Evolutionary conservation across 1,140 invertebrate species (phyloP), one percentile per base, ranked within the genome.

Genomic region (Trichogramma pretiosum): DNA sequence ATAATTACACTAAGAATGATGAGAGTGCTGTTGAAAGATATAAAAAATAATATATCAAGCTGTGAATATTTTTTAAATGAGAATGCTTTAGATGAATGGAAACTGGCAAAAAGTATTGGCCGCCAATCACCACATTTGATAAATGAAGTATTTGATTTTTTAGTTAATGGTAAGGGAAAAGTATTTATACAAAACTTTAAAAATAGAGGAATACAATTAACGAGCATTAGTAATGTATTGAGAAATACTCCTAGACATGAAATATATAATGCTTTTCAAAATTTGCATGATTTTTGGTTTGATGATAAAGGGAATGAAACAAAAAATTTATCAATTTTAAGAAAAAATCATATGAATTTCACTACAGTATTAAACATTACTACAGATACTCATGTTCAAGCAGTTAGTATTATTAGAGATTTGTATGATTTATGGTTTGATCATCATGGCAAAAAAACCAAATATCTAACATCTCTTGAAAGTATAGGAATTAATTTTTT

Each of bases 401-500:
- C 53, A n/a, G 22, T 43, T 30, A 50, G 32, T 32, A 34, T 41
- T 17, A 53, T 53, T 35, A 49, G 39, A 49, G 46, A 57, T 14
- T 50, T 57, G 30, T 48, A 53, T 53, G 40, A 59, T 37, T 30
- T 57, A 4, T 57, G 53, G 53, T 53, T 59, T 46, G 51, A 56
- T 52, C 33, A 39, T 24, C 34, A 50, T 30, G 56, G 56, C 21
- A 56, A 53, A 16, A 56, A 48, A 48, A 54, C 54, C 13, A 35
- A 52, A 42, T 59, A 53, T 50, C 46, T 57, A 38, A 52, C 52
- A 47, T 48, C 43, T 52, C 36, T 59, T 18, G 50, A 55, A 41
- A 36, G 50, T 48, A 35, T 53, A 18, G 40, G 41, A 44, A 45
- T 56, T 42, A 48, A 40, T 53, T 21, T 53, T 43, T 9, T 39